Evolutionary conservation across 2,113 vertebrate species (phyloP), one percentile per base, ranked within the genome.

Genomic region (Protomyctophum bolini): DNA sequence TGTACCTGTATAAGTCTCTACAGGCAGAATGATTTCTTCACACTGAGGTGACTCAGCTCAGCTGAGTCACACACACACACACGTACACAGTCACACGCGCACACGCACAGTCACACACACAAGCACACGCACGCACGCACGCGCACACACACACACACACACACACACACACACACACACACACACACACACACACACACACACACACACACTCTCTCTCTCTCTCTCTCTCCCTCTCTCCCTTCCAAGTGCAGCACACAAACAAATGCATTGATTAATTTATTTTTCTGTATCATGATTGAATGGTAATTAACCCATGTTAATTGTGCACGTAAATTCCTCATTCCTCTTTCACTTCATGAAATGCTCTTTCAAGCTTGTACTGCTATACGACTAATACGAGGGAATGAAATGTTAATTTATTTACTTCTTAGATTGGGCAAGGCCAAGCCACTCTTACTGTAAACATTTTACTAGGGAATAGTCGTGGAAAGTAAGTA

Each of bases 291-390:
- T 14, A 68, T 61, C 50, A 64, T 46, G 21, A 21, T 21, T 21
- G 49, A 48, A 10, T 9, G 48, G 6, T 21, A 21, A 21, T n/a
- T 28, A 64, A 62, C 3, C 47, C 2, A 45, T 66, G 48, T 33
- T 72, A 63, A 54, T 70, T 80, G 33, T 61, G 46, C 41, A 21
- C 84, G 87, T 89, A 88, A 89, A 90, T 90, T 49, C 64, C 67
- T 46, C 28, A 68, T 73, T 64, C 70, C 7, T 46, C 15, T 50
- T 6, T 72, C 48, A 54, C 11, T 58, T 57, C 8, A 28, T 9
- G 55, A 29, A 49, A n/a, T 47, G 11, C 59, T n/a, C 8, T 7
- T 48, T 15, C 11, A 50, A 28, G 41, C 12, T 49, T 14, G 8
- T 21, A 63, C 61, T 49, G 41, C 7, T 49, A 14, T 58, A n/a